Percentiles rank a stretch among this genome's conserved stretches.
Evolutionary conservation across 1,140 invertebrate genomes (phyloP).

Genomic region (Holcopasites calliopsidis): DNA sequence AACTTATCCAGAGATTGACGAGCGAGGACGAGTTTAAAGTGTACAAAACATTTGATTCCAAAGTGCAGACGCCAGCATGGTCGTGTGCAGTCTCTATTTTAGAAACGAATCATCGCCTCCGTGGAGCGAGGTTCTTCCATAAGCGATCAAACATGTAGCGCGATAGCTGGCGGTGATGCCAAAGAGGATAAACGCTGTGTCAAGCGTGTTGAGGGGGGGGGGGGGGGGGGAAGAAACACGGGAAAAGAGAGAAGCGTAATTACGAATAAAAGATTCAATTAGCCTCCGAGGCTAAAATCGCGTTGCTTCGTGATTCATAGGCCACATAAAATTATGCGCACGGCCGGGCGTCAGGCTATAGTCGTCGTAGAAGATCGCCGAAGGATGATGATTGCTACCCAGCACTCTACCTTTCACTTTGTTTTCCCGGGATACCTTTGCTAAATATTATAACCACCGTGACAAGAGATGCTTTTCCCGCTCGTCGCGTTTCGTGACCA

Average conservation of each 20-base stretch:
- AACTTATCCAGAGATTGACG: background rate
- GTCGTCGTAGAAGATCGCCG: slow-evolving; percentile 41
- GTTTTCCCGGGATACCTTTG: slow-evolving; percentile 57
- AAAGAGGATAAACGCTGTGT: background rate
- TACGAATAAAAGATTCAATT: slow-evolving; percentile 67
- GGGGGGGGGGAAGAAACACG: background rate
- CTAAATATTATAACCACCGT: slow-evolving; percentile 56
- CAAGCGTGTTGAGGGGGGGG: background rate
- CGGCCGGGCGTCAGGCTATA: background rate
- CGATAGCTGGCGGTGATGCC: background rate
- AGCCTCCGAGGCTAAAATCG: slow-evolving; percentile 51
- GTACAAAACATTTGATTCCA: slow-evolving; percentile 31
- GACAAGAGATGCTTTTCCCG: slow-evolving; percentile 50
- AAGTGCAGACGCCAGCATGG: background rate
- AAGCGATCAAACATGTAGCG: slow-evolving; percentile 10
- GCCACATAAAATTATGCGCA: slow-evolving; percentile 53
- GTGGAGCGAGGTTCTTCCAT: background rate
- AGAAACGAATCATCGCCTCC: background rate
- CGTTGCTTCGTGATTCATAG: slow-evolving; percentile 57
- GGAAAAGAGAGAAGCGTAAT: slow-evolving; percentile 45
- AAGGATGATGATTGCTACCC: slow-evolving; percentile 48
- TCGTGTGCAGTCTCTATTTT: slow-evolving; percentile 22
- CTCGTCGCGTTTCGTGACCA: slow-evolving; percentile 19
- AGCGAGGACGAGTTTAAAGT: slow-evolving; percentile 18
- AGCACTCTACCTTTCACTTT: slow-evolving; percentile 60